Evolutionary conservation across 2,888 invertebrate genomes (phyloP).

Genomic region (Drosophila gaucha): DNA sequence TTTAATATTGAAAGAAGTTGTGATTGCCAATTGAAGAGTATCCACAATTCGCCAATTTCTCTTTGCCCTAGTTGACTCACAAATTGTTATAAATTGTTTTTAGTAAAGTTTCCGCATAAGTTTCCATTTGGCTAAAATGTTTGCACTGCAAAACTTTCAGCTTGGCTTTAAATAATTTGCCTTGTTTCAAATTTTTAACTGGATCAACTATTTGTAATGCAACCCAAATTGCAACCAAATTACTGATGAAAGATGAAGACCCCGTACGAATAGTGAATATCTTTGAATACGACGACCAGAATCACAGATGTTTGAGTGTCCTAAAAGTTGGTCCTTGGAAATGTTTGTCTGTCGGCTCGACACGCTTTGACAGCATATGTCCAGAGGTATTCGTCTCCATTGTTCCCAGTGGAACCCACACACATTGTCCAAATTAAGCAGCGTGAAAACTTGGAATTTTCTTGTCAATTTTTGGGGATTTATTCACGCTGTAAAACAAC

Average conservation of each 20-base stretch:
- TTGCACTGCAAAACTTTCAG: constrained; percentile 30
- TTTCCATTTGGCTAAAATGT: constrained; percentile 42
- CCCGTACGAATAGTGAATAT: not conserved
- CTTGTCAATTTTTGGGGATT: constrained; percentile 31
- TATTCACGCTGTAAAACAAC: constrained; percentile 25
- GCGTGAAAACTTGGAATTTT: constrained; percentile 37
- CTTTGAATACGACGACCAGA: not conserved
- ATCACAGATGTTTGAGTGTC: constrained; percentile 9
- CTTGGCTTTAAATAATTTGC: constrained; percentile 26
- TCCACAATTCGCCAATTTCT: not conserved
- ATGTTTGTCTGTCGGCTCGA: constrained; percentile 15
- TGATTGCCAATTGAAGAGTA: not conserved
- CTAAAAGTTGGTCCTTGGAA: constrained; percentile 21
- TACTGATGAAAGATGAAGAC: constrained; percentile 15
- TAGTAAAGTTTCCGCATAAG: constrained; percentile 44
- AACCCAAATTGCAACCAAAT: constrained; percentile 24
- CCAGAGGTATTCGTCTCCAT: constrained; percentile 5
- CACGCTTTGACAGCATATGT: constrained; percentile 5
- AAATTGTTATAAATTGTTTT: constrained; percentile 56
- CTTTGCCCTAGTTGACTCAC: not conserved
- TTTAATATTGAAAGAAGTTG: too few relatives aligned
- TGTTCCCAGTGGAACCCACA: constrained; percentile 17
- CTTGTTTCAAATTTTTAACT: constrained; percentile 1
- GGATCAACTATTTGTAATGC: constrained; percentile 1
- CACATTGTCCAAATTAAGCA: constrained; percentile 29